These are phyloP conservation scores for Eledona agricola DNA, from an alignment of 2,888 invertebrate genomes.

Conservation along the genomic window DNA sequence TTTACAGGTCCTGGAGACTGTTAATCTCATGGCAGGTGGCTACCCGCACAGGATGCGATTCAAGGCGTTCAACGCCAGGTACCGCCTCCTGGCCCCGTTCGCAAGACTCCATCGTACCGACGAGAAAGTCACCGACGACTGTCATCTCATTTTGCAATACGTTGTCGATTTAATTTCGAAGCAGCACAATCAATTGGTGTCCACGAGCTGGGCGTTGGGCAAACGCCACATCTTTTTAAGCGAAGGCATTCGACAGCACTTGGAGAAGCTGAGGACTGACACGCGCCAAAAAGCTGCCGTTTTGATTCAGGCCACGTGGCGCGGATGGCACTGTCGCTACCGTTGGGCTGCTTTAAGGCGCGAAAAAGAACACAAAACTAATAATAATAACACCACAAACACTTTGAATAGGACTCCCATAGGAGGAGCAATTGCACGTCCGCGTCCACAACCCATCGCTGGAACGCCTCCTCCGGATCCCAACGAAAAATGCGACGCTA, in stretches of 20 bases:
- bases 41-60: constrained; percentile 96
- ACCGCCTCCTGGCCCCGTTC: constrained; percentile 85
- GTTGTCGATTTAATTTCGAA: constrained; percentile 70
- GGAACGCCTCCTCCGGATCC: constrained; percentile 87
- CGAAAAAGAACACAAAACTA: constrained; percentile 47
- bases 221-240: constrained; percentile 94
- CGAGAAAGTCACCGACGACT: constrained; percentile 77
- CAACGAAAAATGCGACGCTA: constrained; percentile 85
- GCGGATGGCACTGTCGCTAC: constrained; percentile 77
- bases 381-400: constrained; percentile 40
- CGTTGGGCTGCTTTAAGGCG: constrained; percentile 70
- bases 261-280: constrained; percentile 83
- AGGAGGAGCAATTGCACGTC: constrained; percentile 68
- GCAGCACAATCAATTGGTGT: constrained; percentile 67
- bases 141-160: constrained; percentile 77
- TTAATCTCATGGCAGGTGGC: constrained; percentile 94
- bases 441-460: constrained; percentile 88
- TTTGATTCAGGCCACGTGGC: constrained; percentile 86
- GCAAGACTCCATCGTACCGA: constrained; percentile 71
- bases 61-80: constrained; percentile 88
- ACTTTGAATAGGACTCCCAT: constrained; percentile 51
- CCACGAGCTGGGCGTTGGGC: constrained; percentile 88
- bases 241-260: constrained; percentile 89
- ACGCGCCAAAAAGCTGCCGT: constrained; percentile 83
- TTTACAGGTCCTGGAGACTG: constrained; percentile 88